phyloP scores from a whole-genome alignment of 2,888 invertebrate genomes.

The Hemicrepidius hirtus region DNA sequence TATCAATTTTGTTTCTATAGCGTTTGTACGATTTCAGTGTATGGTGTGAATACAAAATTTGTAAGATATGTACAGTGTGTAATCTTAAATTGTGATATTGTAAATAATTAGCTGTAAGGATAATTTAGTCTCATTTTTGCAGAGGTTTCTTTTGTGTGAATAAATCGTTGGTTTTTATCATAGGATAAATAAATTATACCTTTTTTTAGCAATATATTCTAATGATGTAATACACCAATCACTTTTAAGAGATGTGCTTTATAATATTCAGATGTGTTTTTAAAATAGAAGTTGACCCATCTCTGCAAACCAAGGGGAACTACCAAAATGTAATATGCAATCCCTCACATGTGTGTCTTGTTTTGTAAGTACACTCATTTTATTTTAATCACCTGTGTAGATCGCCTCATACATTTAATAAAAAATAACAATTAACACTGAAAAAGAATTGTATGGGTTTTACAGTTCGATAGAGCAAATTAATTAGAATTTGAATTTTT shows the following conservation, averaged over 20 bases:
- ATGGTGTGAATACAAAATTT: conserved; percentile 58
- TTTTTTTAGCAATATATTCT: conserved; percentile 40
- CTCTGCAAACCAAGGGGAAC: conserved; percentile 55
- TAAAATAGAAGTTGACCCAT: conserved; percentile 55
- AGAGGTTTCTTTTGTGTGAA: conserved; percentile 42
- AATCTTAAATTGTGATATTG: conserved; percentile 70
- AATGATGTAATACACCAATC: conserved; percentile 46
- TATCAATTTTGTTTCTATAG: conserved; percentile 55
- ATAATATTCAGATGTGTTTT: conserved; percentile 39
- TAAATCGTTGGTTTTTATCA: conserved; percentile 35
- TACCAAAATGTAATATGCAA: conserved; percentile 58
- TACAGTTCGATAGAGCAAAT: conserved; percentile 15
- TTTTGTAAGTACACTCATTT: conserved; percentile 50
- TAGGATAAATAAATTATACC: conserved; percentile 32
- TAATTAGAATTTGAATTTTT: no score
- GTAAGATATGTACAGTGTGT: conserved; percentile 67
- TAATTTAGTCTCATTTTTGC: conserved; percentile 42
- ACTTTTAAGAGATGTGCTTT: conserved; percentile 45
- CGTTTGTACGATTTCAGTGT: conserved; percentile 47
- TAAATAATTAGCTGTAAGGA: conserved; percentile 66
- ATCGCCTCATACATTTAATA: neutral
- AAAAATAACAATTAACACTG: neutral
- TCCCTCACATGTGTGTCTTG: conserved; percentile 66
- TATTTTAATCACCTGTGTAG: conserved; percentile 17
- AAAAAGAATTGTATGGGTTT: neutral